These are phyloP conservation scores for Chascanopsetta lugubris DNA, from an alignment of 2,113 vertebrate genomes.

Conservation along the genomic window DNA sequence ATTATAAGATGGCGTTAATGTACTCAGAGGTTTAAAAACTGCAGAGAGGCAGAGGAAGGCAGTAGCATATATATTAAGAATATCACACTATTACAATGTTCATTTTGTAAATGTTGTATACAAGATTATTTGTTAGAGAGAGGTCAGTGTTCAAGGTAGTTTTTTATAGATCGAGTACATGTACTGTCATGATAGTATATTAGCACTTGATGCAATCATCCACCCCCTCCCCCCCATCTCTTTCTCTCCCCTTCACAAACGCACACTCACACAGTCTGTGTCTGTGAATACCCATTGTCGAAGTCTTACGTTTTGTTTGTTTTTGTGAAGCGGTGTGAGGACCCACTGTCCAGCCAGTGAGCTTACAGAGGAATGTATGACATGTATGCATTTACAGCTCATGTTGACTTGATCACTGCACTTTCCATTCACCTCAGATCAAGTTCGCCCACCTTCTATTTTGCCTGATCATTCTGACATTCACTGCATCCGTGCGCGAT, in stretches of 20 bases:
- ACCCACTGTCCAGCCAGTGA: slow-evolving; percentile 51
- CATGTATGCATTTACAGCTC: slow-evolving; percentile 58
- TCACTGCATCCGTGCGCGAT: slow-evolving; percentile 61
- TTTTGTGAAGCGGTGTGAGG: slow-evolving; percentile 46
- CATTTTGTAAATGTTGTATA: slow-evolving; percentile 82
- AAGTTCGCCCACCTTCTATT: slow-evolving; percentile 47
- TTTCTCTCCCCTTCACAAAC: slow-evolving; percentile 47
- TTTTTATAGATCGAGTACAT: slow-evolving; percentile 78
- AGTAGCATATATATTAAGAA: slow-evolving; percentile 79
- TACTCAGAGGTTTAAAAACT: slow-evolving; percentile 56
- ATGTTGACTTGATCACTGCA: slow-evolving; percentile 71
- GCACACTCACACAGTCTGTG: slow-evolving; percentile 57
- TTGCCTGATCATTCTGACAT: slow-evolving; percentile 54
- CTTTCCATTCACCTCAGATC: slow-evolving; percentile 73
- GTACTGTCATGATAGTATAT: slow-evolving; percentile 77
- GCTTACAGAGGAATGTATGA: slow-evolving; percentile 73
- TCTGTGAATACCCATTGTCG: slow-evolving; percentile 57
- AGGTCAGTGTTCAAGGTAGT: slow-evolving; percentile 78
- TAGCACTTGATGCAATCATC: slow-evolving; percentile 76
- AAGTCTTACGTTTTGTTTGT: slow-evolving; percentile 63
- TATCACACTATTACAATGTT: slow-evolving; percentile 77
- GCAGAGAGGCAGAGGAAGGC: slow-evolving; percentile 76
- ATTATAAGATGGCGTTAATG: slow-evolving; percentile 42
- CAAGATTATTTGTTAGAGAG: slow-evolving; percentile 80
- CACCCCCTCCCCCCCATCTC: slow-evolving; percentile 48